Evolutionary conservation across 2,113 vertebrate genomes (phyloP).

Genomic region (Terrapene triunguis): DNA sequence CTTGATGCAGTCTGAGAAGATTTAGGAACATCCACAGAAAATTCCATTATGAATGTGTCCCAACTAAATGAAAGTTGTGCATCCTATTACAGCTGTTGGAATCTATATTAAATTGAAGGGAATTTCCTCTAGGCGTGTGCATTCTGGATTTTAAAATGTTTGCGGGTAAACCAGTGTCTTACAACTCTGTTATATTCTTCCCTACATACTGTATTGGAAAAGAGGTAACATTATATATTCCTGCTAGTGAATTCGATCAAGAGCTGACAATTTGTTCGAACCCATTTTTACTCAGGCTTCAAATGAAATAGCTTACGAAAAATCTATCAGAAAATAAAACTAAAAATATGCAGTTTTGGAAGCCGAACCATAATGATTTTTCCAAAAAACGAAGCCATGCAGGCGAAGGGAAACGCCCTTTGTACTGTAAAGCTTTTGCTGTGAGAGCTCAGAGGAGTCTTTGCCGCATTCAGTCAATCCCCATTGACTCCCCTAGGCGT

Average conservation of each 20-base stretch:
- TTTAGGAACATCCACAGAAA: background rate
- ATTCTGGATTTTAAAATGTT: background rate
- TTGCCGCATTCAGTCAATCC: background rate
- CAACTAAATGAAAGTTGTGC: background rate
- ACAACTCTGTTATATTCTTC: background rate
- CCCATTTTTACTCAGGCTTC: background rate
- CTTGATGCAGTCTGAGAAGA: background rate
- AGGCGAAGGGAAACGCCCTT: background rate
- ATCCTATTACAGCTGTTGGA: background rate
- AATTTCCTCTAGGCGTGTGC: background rate
- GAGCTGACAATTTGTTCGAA: background rate
- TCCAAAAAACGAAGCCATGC: background rate
- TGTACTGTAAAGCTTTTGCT: background rate
- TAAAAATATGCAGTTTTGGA: constrained; percentile 31
- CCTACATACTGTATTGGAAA: constrained; percentile 16
- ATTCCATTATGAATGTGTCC: background rate
- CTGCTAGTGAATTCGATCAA: constrained; percentile 58
- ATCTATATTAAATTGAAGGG: background rate
- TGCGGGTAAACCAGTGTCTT: background rate
- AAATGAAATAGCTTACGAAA: background rate
- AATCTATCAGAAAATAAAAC: background rate
- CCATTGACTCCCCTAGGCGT: background rate
- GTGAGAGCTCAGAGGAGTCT: background rate
- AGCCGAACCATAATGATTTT: background rate
- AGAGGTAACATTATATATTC: constrained; percentile 46